Base-by-base conservation (phyloP, 2,888 invertebrate genomes). In the Coleophora flavipennella region DNA sequence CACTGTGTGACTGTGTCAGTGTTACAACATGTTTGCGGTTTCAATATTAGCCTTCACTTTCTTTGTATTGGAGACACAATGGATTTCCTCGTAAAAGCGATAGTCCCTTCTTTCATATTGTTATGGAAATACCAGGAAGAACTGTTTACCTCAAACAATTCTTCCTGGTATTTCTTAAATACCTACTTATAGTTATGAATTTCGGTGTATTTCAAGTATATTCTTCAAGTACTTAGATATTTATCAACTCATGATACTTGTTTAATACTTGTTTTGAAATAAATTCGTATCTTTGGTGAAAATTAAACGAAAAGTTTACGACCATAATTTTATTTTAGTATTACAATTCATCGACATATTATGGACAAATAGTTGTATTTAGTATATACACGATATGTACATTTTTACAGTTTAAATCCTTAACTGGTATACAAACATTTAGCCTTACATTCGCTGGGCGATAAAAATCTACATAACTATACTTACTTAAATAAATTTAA, bases 381-480 rank as follows among this genome's bases (percentile, higher is more conserved):
- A 72, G 67, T 81, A 80, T 81, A 77, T 80, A 83, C 83, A 83
- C 67, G 83, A 81, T 83, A 83, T 83, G 81, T 83, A 83, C 83
- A 83, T 67, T 65, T 74, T 69, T 79, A 80, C 76, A 79, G 47
- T 48, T 54, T 57, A 55, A 49, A 49, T 46, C 13, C 56, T 56
- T 50, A 50, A 66, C 48, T 29, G 58, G 71, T 77, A 77, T 77
- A 79, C 72, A 71, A 67, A 72, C 58, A 61, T 67, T 64, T 59
- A 62, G 58, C 59, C 59, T 71, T 64, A 64, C 56, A 62, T 49
- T 70, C 70, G 75, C 73, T 70, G 66, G 59, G 73, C 77, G 73
- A 74, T 73, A 74, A 55, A 71, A 66, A 67, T 69, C 50, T 53
- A 59, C 53, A 62, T 75, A 76, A 60, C 71, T 50, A 60, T 20